Evolutionary conservation across 2,113 vertebrate genomes (phyloP), one percentile per base, ranked within the genome.

Genomic region (Barbus barbus): DNA sequence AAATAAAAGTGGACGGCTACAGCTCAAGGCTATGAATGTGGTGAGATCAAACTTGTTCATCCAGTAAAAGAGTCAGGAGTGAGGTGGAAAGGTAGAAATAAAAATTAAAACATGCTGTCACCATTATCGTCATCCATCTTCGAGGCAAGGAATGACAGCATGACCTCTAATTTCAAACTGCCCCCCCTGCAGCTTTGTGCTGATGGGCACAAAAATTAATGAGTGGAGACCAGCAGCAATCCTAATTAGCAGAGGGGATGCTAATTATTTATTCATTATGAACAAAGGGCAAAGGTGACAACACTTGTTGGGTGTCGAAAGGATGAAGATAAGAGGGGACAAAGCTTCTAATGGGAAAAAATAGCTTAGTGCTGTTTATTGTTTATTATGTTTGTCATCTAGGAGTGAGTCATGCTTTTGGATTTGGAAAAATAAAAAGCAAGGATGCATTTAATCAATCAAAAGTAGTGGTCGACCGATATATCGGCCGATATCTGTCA

Each of bases 251-350:
- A n/a, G 67, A 74, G 69, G 14, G 28, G 38, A 69, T 80, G 72
- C 13, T 33, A 22, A 80, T 87, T 75, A 81, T 81, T 87, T 89
- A 87, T 87, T 81, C 81, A 87, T 88, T 48, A 48, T 48, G 24
- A 58, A 48, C 36, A 82, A 83, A 79, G 75, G 58, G 65, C 80
- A 69, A 81, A 63, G 67, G 79, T 79, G 56, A 74, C 46, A 0
- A 44, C 41, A 80, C 56, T 73, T 79, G 33, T 71, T 44, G 65
- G 28, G 71, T 73, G 38, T 12, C 9, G 18, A 74, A 80, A 63
- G 31, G 22, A 14, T 46, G 38, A 46, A 31, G 38, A 69, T 46
- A 13, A 33, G 6, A 33, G 24, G 69, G 12, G 22, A 8, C 8
- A 36, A 31, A 20, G 24, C 24, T 44, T n/a, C 16, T 28, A 65